Evolutionary conservation across 2,113 vertebrate species (phyloP).

Genomic region (Corvus moneduloides): DNA sequence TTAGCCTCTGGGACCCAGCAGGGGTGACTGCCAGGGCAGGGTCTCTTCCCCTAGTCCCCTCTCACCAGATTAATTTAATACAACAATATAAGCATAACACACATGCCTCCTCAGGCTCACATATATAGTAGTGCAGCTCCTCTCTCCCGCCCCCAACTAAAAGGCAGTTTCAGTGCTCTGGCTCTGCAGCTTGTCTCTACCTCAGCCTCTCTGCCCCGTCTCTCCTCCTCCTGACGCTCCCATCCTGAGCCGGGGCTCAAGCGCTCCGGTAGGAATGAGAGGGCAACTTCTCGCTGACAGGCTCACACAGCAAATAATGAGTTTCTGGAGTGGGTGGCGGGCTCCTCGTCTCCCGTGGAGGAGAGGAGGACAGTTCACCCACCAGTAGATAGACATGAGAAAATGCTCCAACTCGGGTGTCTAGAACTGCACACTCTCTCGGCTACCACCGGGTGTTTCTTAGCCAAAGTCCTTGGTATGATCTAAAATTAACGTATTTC

Average conservation of each 20-base stretch:
- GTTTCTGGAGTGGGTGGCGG: neutral
- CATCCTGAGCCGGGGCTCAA: neutral
- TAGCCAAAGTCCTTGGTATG: neutral
- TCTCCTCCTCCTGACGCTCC: neutral
- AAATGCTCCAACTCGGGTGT: neutral
- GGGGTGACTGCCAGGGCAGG: neutral
- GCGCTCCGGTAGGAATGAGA: neutral
- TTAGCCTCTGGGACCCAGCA: neutral
- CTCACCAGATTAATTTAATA: neutral
- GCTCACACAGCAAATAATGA: neutral
- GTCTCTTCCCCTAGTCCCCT: neutral
- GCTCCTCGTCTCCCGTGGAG: neutral
- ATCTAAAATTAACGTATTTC: neutral
- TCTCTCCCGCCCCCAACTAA: neutral
- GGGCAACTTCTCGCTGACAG: neutral
- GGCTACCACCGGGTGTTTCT: neutral
- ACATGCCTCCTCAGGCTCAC: neutral
- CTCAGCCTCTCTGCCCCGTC: no score
- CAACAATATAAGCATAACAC: no score
- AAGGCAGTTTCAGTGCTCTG: neutral
- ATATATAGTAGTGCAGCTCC: fast-evolving
- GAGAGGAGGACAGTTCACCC: neutral
- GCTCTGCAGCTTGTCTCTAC: neutral
- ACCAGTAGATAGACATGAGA: neutral
- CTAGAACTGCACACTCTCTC: neutral